Conservation (phyloP, 92 coral and sea anemone genomes). For the Zoanthus gigantus region DNA sequence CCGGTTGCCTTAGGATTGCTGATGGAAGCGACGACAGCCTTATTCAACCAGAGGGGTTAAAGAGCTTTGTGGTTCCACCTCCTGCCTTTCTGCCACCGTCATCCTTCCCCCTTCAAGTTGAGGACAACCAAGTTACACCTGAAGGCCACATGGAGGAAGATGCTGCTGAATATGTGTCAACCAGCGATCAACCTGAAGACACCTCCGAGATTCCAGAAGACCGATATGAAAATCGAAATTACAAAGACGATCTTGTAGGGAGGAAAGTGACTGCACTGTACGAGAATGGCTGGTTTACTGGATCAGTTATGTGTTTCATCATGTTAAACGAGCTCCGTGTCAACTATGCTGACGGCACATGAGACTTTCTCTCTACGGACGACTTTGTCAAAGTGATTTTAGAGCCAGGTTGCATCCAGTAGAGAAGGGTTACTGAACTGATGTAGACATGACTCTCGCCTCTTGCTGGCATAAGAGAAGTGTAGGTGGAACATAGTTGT, state of each 20-base stretch:
- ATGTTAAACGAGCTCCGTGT: background rate
- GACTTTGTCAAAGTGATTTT: background rate
- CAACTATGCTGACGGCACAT: background rate
- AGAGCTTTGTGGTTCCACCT: conserved; percentile 42
- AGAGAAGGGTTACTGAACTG: no score
- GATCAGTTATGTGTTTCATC: background rate
- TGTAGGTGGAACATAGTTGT: no score
- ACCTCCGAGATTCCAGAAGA: background rate
- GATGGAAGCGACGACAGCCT: conserved; percentile 31
- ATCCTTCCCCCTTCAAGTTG: conserved; percentile 38
- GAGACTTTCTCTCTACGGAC: background rate
- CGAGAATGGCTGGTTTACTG: background rate
- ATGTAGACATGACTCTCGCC: no score
- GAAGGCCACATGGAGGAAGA: conserved; percentile 25
- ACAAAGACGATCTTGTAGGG: background rate
- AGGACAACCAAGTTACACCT: conserved; percentile 40
- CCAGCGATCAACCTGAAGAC: background rate
- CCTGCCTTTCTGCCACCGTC: conserved; percentile 31
- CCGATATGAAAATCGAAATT: background rate
- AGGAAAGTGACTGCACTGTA: background rate
- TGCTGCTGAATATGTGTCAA: background rate
- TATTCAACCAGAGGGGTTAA: conserved; percentile 46
- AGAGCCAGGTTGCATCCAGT: no score
- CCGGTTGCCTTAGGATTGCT: conserved; percentile 1
- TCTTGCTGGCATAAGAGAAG: no score